phyloP scores from a whole-genome alignment of 2,888 invertebrate genomes.

The Andrena dorsata region DNA sequence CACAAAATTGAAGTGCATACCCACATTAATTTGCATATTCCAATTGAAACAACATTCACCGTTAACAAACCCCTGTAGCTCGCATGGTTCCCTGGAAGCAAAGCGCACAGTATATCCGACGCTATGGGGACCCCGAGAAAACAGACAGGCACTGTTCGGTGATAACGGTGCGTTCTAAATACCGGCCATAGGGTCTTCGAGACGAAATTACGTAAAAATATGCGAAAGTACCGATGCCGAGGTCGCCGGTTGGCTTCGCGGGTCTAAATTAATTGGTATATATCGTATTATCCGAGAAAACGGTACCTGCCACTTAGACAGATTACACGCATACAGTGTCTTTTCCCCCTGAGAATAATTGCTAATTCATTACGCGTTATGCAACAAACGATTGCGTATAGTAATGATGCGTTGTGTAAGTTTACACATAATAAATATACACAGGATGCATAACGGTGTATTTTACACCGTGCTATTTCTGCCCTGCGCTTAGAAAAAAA shows the following conservation, averaged over 20 bases:
- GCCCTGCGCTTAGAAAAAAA: constrained; percentile 22
- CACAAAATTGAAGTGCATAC: too few relatives aligned
- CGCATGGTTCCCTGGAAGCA: background rate
- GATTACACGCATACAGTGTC: constrained; percentile 35
- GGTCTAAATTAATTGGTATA: constrained; percentile 40
- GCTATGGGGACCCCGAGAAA: constrained; percentile 21
- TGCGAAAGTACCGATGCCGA: constrained; percentile 24
- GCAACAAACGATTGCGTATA: constrained; percentile 56
- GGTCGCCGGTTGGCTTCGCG: constrained; percentile 1
- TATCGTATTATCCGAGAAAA: constrained; percentile 31
- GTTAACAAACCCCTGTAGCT: background rate
- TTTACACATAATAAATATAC: constrained; percentile 56
- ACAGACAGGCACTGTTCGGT: constrained; percentile 29
- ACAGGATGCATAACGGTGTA: constrained; percentile 56
- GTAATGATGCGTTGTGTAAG: constrained; percentile 59
- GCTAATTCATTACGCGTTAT: constrained; percentile 58
- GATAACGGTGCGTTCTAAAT: constrained; percentile 55
- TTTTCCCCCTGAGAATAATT: constrained; percentile 46
- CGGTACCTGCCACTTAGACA: constrained; percentile 50
- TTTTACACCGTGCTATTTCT: constrained; percentile 44
- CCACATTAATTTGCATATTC: too few relatives aligned
- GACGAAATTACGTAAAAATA: constrained; percentile 46
- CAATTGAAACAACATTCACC: too few relatives aligned
- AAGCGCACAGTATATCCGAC: constrained; percentile 19
- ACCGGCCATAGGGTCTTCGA: constrained; percentile 22